Percentiles rank a stretch among this genome's conserved stretches.
Conservation (phyloP, 2,888 invertebrate genomes). For the Busseola fusca region DNA sequence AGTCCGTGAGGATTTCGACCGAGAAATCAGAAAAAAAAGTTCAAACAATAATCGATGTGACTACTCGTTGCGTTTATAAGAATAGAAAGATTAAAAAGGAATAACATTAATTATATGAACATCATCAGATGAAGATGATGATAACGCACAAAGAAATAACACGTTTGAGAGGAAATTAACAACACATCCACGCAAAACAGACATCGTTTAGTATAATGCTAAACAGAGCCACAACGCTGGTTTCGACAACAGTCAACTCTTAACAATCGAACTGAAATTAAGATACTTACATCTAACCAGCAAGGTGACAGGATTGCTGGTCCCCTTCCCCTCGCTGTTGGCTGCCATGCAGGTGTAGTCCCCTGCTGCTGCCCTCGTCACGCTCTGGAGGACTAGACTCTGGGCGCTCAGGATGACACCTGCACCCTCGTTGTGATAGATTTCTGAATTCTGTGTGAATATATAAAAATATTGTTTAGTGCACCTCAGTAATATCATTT, state of each 20-base stretch:
- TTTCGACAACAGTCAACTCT: neutral
- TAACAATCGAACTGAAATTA: neutral
- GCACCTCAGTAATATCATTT: neutral
- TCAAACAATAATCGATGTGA: neutral
- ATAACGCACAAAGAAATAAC: neutral
- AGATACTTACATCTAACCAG: slow-evolving; percentile 91
- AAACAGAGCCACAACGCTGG: neutral
- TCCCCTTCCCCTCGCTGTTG: slow-evolving; percentile 95
- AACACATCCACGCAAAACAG: neutral
- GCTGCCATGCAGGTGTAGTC: slow-evolving; percentile 96
- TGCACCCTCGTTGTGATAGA: slow-evolving; percentile 94
- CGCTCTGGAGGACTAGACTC: slow-evolving; percentile 95
- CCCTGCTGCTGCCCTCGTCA: slow-evolving; percentile 94
- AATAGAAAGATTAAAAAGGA: neutral
- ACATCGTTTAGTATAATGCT: neutral
- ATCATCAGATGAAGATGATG: too few species aligned
- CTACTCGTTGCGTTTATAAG: neutral
- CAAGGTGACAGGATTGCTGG: slow-evolving; percentile 92
- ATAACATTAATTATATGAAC: neutral
- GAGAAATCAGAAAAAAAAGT: too few species aligned
- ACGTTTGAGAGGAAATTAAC: neutral
- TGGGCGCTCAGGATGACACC: slow-evolving; percentile 96
- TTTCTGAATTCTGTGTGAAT: slow-evolving; percentile 91
- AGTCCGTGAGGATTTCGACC: too few species aligned
- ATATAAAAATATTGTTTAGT: neutral